Base-by-base conservation (phyloP, 2,113 vertebrate species). In the Gnathonemus echidnorhynchus region DNA sequence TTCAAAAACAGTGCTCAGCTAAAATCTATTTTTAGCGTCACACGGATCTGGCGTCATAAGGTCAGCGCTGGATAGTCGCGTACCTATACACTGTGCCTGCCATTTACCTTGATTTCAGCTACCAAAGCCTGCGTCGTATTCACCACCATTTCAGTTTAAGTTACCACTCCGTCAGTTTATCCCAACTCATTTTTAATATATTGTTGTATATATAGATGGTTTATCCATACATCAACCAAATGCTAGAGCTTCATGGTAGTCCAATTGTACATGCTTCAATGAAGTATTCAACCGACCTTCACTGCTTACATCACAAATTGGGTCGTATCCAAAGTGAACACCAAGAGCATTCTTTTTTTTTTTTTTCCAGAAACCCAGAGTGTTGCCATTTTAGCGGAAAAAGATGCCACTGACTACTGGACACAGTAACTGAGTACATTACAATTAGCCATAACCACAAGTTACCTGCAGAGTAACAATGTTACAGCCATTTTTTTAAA, bases 161-260 rank as follows among this genome's bases (percentile, higher is more conserved):
- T 90, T 66, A 87, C n/a, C 62, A 90, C 88, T 45, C 77, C 84
- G 49, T 46, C 7, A 86, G 89, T 84, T 74, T 70, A 86, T 48
- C 90, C 31, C 49, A 91, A 90, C 62, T 70, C 77, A 93, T 93
- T 96, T 97, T 97, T 96, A 97, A 97, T 92, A 96, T 95, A 93
- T 94, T 92, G 96, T 94, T 97, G 97, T 97, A 97, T 98, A 98
- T 97, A 97, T 95, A 97, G 96, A 97, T 97, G 96, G 97, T 96
- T 98, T 95, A 97, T 96, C 95, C 96, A 96, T 96, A 96, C 96
- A 97, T 96, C 95, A 97, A 96, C 93, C 93, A 95, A 97, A 96
- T 96, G 95, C 96, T 96, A 97, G 95, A 98, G 95, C 94, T 96
- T 97, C 93, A 95, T 92, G 91, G 94, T 90, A 96, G 94, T 97